phyloP scores from a whole-genome alignment of 2,113 vertebrate species.

The Microtus montanus region DNA sequence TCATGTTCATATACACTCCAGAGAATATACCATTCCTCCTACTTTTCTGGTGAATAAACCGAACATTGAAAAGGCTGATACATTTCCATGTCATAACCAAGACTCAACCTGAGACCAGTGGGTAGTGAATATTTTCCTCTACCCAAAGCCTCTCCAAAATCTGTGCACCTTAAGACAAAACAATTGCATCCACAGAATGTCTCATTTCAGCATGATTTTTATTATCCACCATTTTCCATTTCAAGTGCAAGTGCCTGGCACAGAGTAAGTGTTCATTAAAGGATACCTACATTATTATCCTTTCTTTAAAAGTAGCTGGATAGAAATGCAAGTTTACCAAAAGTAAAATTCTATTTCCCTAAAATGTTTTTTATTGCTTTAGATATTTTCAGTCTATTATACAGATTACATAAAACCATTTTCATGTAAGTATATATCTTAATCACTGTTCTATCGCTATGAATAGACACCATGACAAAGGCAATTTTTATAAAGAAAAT shows the following conservation, averaged over 20 bases:
- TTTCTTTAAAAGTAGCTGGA: constrained; percentile 30
- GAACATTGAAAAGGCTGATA: not conserved
- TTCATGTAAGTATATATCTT: not conserved
- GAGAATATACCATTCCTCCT: not conserved
- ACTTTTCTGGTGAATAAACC: not conserved
- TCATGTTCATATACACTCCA: not conserved
- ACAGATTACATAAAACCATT: not conserved
- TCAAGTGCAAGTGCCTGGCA: not conserved
- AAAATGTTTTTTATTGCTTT: not conserved
- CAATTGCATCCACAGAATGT: not conserved
- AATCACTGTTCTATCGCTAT: not conserved
- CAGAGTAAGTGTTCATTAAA: constrained; percentile 34
- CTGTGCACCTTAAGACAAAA: not conserved
- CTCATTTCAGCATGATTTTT: constrained; percentile 37
- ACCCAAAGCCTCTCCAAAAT: not conserved
- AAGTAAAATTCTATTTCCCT: constrained; percentile 29
- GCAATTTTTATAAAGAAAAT: not conserved
- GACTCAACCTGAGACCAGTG: not conserved
- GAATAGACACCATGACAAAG: not conserved
- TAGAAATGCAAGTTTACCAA: not conserved
- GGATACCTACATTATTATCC: not conserved
- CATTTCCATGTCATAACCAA: not conserved
- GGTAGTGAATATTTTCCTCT: not conserved
- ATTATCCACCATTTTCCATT: constrained; percentile 12
- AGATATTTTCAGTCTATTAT: not conserved